A percentile compares a stretch with the other conserved stretches of the same genome.
These are phyloP conservation scores for Hipposideros armiger DNA, from an alignment of 2,113 vertebrate genomes.

Conservation along the genomic window DNA sequence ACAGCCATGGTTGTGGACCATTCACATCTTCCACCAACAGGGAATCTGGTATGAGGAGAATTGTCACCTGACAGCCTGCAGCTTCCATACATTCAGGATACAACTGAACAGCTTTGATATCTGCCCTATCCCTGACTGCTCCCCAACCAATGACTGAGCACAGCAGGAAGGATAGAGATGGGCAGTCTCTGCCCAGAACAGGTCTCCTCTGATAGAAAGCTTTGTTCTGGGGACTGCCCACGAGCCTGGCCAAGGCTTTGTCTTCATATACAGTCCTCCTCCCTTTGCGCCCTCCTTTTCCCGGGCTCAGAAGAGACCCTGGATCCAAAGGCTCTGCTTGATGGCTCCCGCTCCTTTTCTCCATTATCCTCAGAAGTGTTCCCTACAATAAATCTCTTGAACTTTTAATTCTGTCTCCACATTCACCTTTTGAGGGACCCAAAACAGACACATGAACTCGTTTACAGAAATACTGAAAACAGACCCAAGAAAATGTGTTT, in stretches of 20 bases:
- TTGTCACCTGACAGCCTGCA: background rate
- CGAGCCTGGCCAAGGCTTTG: background rate
- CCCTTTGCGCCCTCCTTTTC: background rate
- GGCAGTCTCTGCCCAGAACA: background rate
- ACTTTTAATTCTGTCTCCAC: background rate
- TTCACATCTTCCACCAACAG: background rate
- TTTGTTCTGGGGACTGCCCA: background rate
- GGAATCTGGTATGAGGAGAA: background rate
- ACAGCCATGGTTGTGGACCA: background rate
- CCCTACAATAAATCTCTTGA: background rate
- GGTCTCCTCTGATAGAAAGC: background rate
- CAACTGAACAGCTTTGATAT: background rate
- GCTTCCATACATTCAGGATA: background rate
- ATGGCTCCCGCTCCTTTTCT: background rate
- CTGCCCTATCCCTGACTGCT: accelerated
- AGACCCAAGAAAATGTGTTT: background rate
- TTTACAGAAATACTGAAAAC: constrained; percentile 3
- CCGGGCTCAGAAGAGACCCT: no score
- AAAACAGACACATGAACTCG: background rate
- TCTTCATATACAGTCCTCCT: background rate
- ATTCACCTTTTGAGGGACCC: background rate
- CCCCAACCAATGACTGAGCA: background rate
- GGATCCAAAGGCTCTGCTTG: background rate
- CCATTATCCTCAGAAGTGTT: background rate
- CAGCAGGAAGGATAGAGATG: background rate